Percentiles rank a stretch among this genome's conserved stretches.
Evolutionary conservation across 2,113 vertebrate genomes (phyloP).

Genomic region (Galemys pyrenaicus): DNA sequence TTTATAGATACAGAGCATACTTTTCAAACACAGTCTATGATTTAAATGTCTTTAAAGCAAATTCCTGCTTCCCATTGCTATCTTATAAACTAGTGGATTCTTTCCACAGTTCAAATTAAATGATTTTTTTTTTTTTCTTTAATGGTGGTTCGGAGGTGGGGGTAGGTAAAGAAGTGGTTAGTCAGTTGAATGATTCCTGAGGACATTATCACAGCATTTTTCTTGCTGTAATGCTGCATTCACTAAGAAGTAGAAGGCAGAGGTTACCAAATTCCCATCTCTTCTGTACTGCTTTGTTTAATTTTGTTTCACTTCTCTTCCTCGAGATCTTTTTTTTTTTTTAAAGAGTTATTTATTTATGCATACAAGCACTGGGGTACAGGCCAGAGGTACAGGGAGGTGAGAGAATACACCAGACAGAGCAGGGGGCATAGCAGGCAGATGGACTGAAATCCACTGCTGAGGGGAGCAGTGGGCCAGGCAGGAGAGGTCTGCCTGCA

Average conservation of each 20-base stretch:
- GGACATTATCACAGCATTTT: neutral
- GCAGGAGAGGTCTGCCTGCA: too few species aligned
- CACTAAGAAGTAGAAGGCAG: neutral
- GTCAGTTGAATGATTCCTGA: neutral
- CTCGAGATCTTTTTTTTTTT: too few species aligned
- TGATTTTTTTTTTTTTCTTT: neutral
- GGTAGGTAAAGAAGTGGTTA: neutral
- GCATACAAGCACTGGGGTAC: too few species aligned
- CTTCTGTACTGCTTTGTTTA: constrained; percentile 32
- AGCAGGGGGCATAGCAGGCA: too few species aligned
- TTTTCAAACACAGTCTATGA: constrained; percentile 16
- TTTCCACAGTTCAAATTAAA: constrained; percentile 19
- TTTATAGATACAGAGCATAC: constrained; percentile 27
- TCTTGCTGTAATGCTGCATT: neutral
- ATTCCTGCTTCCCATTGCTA: constrained; percentile 2
- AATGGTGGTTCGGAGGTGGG: neutral
- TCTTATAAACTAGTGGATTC: neutral
- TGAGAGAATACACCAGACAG: too few species aligned
- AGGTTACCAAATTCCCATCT: neutral
- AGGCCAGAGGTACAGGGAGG: too few species aligned
- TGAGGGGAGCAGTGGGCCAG: too few species aligned
- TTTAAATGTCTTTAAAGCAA: constrained; percentile 44
- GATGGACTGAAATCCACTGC: too few species aligned
- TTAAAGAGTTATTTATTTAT: too few species aligned
- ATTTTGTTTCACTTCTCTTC: constrained; percentile 10